Percentiles rank a stretch among this genome's conserved stretches.
Conservation (phyloP, 2,113 vertebrate genomes). For the Onychostruthus taczanowskii region DNA sequence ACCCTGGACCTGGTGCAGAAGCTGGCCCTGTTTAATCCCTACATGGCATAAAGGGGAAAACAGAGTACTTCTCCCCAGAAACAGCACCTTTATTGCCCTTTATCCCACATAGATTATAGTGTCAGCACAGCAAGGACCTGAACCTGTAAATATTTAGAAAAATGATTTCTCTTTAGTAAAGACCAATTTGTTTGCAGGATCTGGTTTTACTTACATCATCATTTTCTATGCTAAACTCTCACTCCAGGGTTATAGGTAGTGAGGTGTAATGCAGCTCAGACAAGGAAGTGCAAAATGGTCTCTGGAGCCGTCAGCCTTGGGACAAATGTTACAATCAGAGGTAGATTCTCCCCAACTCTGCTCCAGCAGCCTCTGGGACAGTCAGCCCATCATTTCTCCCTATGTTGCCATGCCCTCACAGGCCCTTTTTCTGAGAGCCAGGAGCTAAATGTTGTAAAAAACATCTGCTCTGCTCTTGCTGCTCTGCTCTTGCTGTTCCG, state of each 20-base stretch:
- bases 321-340: neutral
- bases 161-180: neutral
- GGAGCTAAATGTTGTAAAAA: neutral
- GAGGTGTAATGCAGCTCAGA: neutral
- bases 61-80: neutral
- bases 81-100: neutral
- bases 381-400: neutral
- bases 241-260: neutral
- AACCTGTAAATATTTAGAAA: neutral
- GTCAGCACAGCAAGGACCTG: neutral
- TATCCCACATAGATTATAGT: neutral
- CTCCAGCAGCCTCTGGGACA: neutral
- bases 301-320: neutral
- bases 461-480: neutral
- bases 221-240: neutral
- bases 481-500: neutral
- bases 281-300: neutral
- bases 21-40: neutral
- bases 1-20: neutral
- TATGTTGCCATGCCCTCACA: neutral
- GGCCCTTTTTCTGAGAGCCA: neutral
- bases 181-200: neutral
- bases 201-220: neutral
- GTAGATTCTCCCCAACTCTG: neutral
- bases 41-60: neutral